Percentiles rank a stretch among this genome's conserved stretches.
Evolutionary conservation across 2,888 invertebrate species (phyloP).

Genomic region (Ochropleura plecta): DNA sequence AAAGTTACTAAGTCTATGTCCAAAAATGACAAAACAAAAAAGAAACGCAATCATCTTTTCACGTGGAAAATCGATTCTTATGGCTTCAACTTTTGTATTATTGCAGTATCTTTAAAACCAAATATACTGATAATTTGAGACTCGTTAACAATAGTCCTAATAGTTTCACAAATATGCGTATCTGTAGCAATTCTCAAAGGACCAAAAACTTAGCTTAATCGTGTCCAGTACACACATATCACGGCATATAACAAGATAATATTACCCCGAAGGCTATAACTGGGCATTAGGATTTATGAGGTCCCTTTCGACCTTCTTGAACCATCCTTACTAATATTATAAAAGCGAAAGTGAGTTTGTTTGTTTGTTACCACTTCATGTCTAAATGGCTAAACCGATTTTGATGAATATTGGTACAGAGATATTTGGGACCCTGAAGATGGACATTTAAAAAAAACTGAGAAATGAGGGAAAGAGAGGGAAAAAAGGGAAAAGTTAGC

Average conservation of each 20-base stretch:
- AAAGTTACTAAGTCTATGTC: too few species aligned
- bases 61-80: background rate
- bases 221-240: slow-evolving; percentile 35
- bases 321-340: too few species aligned
- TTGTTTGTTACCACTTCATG: too few species aligned
- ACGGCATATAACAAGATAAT: slow-evolving; percentile 50
- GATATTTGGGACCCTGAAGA: too few species aligned
- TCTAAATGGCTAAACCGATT: too few species aligned
- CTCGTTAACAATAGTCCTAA: background rate
- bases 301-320: slow-evolving; percentile 43
- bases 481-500: too few species aligned
- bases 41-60: background rate
- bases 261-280: slow-evolving; percentile 49
- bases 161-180: background rate
- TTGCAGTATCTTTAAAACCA: background rate
- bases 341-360: too few species aligned
- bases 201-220: slow-evolving; percentile 18
- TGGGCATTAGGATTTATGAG: slow-evolving; percentile 53
- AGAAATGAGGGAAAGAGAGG: too few species aligned
- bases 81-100: background rate
- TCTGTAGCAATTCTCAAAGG: slow-evolving; percentile 16
- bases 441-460: too few species aligned
- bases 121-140: background rate
- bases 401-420: too few species aligned
- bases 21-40: background rate